Percentiles rank a stretch among this genome's conserved stretches.
phyloP scores from a whole-genome alignment of 2,888 invertebrate species.

The Phaonia tiefii region DNA sequence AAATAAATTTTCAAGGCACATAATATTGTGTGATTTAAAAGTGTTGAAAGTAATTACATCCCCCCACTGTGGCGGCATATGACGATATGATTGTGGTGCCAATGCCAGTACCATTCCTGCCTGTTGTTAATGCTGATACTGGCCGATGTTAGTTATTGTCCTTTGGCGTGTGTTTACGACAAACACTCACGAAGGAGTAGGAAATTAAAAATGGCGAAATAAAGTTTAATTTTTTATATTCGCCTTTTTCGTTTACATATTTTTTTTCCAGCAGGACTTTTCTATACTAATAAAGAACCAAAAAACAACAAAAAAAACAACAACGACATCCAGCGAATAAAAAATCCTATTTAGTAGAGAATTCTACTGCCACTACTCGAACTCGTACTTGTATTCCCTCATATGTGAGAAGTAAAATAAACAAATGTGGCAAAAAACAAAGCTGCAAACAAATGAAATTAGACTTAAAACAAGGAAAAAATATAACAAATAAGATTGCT shows the following conservation, averaged over 20 bases:
- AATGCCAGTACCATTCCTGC: background rate
- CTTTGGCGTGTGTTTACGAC: conserved; percentile 79
- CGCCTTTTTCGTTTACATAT: background rate
- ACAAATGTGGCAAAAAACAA: conserved; percentile 15
- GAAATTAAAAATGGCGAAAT: conserved; percentile 80
- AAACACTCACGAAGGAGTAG: conserved; percentile 77
- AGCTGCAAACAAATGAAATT: conserved; percentile 56
- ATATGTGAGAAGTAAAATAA: conserved; percentile 20
- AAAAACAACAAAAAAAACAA: conserved; percentile 3
- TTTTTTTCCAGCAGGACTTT: conserved; percentile 1
- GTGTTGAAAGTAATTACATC: too few species aligned
- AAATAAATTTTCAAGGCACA: too few species aligned
- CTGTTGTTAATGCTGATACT: conserved; percentile 40
- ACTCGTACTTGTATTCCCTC: too few species aligned
- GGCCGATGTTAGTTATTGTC: conserved; percentile 76
- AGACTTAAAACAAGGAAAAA: conserved; percentile 41
- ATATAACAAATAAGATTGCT: conserved; percentile 39
- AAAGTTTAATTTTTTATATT: conserved; percentile 73
- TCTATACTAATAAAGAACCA: conserved; percentile 21
- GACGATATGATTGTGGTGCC: conserved; percentile 41
- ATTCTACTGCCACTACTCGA: background rate
- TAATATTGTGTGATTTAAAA: too few species aligned
- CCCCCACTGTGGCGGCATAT: conserved; percentile 25
- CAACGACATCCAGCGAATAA: conserved; percentile 17
- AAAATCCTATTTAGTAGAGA: conserved; percentile 31